phyloP scores from a whole-genome alignment of 2,113 vertebrate species.

The Tyto alba region DNA sequence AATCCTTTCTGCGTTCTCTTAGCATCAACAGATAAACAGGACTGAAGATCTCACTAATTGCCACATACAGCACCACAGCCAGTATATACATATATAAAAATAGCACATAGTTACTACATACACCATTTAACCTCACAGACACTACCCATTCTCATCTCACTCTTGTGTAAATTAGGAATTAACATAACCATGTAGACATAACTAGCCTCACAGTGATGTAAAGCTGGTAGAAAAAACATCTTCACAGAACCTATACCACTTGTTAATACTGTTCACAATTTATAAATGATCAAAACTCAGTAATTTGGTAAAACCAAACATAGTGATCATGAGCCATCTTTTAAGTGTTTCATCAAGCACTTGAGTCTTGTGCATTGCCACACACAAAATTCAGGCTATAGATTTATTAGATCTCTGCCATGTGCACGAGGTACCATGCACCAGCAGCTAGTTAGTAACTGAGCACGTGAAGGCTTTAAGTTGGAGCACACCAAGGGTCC shows the following conservation, averaged over 20 bases:
- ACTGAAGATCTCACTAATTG: background rate
- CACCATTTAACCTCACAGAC: background rate
- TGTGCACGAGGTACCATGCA: rapidly evolving
- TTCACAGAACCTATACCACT: background rate
- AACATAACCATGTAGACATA: background rate
- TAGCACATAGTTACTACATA: background rate
- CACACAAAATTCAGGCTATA: background rate
- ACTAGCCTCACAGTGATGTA: background rate
- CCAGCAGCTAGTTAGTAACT: background rate
- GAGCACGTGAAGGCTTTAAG: background rate
- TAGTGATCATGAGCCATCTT: background rate
- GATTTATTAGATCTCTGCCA: background rate
- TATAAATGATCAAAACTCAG: background rate
- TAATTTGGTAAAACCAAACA: background rate
- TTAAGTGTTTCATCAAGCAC: background rate
- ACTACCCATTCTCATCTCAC: background rate
- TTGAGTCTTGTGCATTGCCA: background rate
- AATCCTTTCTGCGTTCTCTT: background rate
- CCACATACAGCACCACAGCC: background rate
- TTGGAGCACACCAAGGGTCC: background rate
- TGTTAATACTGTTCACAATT: rapidly evolving
- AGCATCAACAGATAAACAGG: background rate
- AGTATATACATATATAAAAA: background rate
- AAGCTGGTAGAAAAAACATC: background rate
- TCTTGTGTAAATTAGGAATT: background rate